Percentiles rank a stretch among this genome's conserved stretches.
Conservation (phyloP, 2,797 vertebrate species). For the Etheostoma perlongum region DNA sequence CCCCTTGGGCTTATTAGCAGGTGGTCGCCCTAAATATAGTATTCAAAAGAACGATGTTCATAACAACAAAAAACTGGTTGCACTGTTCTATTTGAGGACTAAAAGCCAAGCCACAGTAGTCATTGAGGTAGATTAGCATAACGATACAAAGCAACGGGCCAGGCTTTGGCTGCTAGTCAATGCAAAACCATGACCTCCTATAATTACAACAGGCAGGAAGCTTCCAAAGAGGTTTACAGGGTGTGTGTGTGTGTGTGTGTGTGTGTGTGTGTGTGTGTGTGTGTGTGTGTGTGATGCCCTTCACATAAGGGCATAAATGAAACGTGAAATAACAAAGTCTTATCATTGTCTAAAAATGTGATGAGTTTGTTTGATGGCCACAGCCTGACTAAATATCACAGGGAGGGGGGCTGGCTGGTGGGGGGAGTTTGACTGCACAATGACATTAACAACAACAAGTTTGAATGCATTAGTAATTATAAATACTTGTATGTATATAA, state of each 20-base stretch:
- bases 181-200: conserved; percentile 69
- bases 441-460: neutral
- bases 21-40: too few relatives aligned
- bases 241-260: conserved; percentile 4
- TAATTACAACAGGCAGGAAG: conserved; percentile 68
- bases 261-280: conserved; percentile 18
- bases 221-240: conserved; percentile 39
- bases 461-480: neutral
- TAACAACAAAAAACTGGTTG: neutral
- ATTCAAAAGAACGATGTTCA: neutral
- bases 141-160: conserved; percentile 59
- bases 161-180: conserved; percentile 57
- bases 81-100: conserved; percentile 50
- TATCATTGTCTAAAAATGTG: conserved; percentile 56
- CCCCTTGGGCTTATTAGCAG: too few relatives aligned
- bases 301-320: conserved; percentile 47
- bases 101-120: conserved; percentile 63
- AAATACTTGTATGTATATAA: neutral
- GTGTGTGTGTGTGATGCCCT: conserved; percentile 31
- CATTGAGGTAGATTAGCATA: conserved; percentile 71
- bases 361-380: conserved; percentile 60
- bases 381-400: conserved; percentile 42
- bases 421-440: conserved; percentile 12
- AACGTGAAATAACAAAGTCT: conserved; percentile 67
- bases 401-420: neutral